A percentile compares a stretch with the other conserved stretches of the same genome.
Conservation (phyloP, 2,888 invertebrate genomes). For the Protophormia terraenovae region DNA sequence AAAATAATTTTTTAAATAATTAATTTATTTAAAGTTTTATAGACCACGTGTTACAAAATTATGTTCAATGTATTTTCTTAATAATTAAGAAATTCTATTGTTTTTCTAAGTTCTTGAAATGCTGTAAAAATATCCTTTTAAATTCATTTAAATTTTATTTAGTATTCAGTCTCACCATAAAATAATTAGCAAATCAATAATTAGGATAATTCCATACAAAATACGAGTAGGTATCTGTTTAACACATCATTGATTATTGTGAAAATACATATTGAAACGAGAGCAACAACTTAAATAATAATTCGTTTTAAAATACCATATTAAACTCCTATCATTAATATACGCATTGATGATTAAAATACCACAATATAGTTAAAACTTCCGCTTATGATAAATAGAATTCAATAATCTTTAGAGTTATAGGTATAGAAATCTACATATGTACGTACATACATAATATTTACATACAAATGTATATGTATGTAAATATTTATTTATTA, state of each 20-base stretch:
- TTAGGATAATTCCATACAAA: background rate
- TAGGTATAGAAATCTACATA: background rate
- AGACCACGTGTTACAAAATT: too few species aligned
- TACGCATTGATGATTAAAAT: conserved; percentile 37
- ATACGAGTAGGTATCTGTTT: too few species aligned
- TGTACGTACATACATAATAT: too few species aligned
- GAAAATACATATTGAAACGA: background rate
- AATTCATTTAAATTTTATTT: too few species aligned
- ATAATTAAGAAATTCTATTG: too few species aligned
- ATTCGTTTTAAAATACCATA: background rate
- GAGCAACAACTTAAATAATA: background rate
- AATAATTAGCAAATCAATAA: background rate
- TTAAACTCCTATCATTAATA: conserved; percentile 23
- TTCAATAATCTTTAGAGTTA: conserved; percentile 3
- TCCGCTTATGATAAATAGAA: conserved; percentile 29
- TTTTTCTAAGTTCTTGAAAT: too few species aligned
- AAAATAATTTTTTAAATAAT: too few species aligned
- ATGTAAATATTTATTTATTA: background rate
- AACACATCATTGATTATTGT: conserved; percentile 1
- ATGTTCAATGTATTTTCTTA: too few species aligned
- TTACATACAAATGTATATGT: background rate
- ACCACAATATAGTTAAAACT: conserved; percentile 26
- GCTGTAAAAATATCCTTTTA: too few species aligned
- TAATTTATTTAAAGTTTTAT: too few species aligned
- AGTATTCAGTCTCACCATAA: too few species aligned